Evolutionary conservation across 2,113 vertebrate genomes (phyloP).

Genomic region (Ovis canadensis): DNA sequence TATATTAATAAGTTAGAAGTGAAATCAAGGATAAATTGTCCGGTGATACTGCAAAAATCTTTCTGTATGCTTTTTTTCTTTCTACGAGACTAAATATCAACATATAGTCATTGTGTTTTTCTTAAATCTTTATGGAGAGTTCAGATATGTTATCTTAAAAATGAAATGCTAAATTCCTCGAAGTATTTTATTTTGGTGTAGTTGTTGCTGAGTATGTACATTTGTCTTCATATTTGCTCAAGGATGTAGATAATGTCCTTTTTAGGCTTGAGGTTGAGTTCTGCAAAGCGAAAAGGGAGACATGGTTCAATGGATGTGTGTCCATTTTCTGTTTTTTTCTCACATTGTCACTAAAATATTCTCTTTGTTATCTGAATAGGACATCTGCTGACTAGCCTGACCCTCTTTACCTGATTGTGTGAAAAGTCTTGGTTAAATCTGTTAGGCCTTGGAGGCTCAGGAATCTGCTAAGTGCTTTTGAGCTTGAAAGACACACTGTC

Average conservation of each 20-base stretch:
- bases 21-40: slow-evolving; percentile 40
- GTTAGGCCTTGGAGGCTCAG: slow-evolving; percentile 87
- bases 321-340: slow-evolving; percentile 91
- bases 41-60: background rate
- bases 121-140: slow-evolving; percentile 43
- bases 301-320: slow-evolving; percentile 85
- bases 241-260: slow-evolving; percentile 58
- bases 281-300: slow-evolving; percentile 69
- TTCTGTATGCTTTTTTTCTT: slow-evolving; percentile 21
- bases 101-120: slow-evolving; percentile 18
- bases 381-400: slow-evolving; percentile 78
- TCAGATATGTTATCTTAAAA: slow-evolving; percentile 45
- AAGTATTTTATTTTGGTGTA: slow-evolving; percentile 51
- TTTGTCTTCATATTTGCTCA: slow-evolving; percentile 62
- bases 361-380: slow-evolving; percentile 88
- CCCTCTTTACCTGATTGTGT: slow-evolving; percentile 92
- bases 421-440: slow-evolving; percentile 93
- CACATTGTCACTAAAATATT: slow-evolving; percentile 96
- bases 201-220: slow-evolving; percentile 34
- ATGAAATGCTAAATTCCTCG: slow-evolving; percentile 40
- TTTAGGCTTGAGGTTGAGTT: slow-evolving; percentile 53
- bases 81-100: slow-evolving; percentile 29
- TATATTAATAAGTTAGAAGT: slow-evolving; percentile 41
- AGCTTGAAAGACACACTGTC: slow-evolving; percentile 91
- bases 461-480: slow-evolving; percentile 89